Base-by-base conservation (phyloP, 2,888 invertebrate genomes). In the Oscheius onirici region DNA sequence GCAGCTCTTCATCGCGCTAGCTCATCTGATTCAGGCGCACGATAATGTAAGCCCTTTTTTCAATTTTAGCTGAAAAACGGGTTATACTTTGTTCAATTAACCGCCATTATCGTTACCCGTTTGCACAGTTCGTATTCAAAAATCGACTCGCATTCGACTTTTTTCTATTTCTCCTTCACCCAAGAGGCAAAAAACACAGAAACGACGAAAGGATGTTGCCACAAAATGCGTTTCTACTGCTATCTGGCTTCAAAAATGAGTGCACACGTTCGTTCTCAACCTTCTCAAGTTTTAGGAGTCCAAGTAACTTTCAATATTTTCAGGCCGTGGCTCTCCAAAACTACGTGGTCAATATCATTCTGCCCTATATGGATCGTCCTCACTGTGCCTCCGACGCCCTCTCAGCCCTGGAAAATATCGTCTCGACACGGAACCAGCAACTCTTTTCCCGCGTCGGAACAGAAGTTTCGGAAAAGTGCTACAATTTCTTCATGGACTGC, bases 11-110 rank as follows among this genome's bases (percentile, higher is more conserved):
- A 72, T 71, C 58, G 34, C 73, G 0, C 68, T 81, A 1, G 73
- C 79, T 0, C 79, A 81, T 77, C 71, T 81, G 10, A 67, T 81
- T 24, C 78, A 79, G 60, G 71, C 52, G 6, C 79, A 80, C 55
- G 74, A 78, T 1, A 34, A 74, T 54, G 72, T 61, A 46, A 34
- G 41, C 40, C 49, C 13, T n/a, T 49, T 17, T 17, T 11, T 49
- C 17, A 3, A 3, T 71, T 17, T n/a, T n/a, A n/a, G n/a, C n/a
- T n/a, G n/a, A n/a, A n/a, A n/a, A n/a, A n/a, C n/a, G n/a, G n/a
- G n/a, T n/a, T n/a, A n/a, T n/a, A n/a, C n/a, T n/a, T n/a, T n/a
- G n/a, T n/a, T n/a, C n/a, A n/a, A n/a, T n/a, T n/a, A n/a, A n/a
- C n/a, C n/a, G n/a, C n/a, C n/a, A n/a, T n/a, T n/a, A n/a, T n/a